Evolutionary conservation across 1,140 invertebrate genomes (phyloP).

Genomic region (Amphibalanus amphitrite): DNA sequence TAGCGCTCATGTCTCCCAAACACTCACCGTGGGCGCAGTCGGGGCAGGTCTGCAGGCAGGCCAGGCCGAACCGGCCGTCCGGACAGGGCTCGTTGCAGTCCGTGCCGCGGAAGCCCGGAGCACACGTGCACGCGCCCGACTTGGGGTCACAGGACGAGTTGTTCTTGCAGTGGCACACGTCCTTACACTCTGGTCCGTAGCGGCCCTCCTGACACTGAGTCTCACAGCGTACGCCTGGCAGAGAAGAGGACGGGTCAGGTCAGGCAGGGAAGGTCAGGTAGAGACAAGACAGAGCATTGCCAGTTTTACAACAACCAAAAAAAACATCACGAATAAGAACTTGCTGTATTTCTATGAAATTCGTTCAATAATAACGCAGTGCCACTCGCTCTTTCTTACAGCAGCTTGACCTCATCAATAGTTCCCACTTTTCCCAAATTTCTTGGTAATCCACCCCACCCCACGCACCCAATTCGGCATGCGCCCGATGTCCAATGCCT

Average conservation of each 20-base stretch:
- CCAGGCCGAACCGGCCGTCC: slow-evolving; percentile 55
- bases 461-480: too few relatives aligned
- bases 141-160: slow-evolving; percentile 69
- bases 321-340: too few relatives aligned
- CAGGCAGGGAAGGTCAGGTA: background rate
- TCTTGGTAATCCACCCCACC: too few relatives aligned
- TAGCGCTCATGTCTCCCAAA: too few relatives aligned
- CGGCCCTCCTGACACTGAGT: slow-evolving; percentile 55
- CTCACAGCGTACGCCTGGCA: slow-evolving; percentile 59
- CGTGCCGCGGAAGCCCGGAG: slow-evolving; percentile 60
- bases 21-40: slow-evolving; percentile 38
- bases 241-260: background rate
- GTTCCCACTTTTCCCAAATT: too few relatives aligned
- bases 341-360: too few relatives aligned
- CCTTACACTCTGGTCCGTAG: slow-evolving; percentile 58
- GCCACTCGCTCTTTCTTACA: too few relatives aligned
- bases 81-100: slow-evolving; percentile 53
- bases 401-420: too few relatives aligned
- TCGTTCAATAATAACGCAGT: too few relatives aligned
- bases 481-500: too few relatives aligned
- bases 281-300: too few relatives aligned
- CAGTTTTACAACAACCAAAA: too few relatives aligned
- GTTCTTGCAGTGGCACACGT: slow-evolving; percentile 60
- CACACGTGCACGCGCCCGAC: slow-evolving; percentile 63
- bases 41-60: slow-evolving; percentile 63